Evolutionary conservation across 2,113 vertebrate genomes (phyloP).

Genomic region (Origma solitaria): DNA sequence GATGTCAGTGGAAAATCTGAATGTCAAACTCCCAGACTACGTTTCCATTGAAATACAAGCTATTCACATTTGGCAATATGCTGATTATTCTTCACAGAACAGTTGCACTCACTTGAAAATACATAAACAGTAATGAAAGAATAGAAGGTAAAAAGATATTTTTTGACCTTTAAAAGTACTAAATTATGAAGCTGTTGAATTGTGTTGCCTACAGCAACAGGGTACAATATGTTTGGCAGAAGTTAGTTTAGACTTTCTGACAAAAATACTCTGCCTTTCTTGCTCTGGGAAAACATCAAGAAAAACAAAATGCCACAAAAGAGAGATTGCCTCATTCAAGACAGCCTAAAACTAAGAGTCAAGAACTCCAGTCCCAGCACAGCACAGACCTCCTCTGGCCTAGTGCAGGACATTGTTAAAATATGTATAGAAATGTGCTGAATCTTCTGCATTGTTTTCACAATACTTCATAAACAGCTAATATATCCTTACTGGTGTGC

Average conservation of each 20-base stretch:
- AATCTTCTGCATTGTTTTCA: neutral
- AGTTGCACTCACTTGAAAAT: neutral
- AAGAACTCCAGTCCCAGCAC: neutral
- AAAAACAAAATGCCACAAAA: neutral
- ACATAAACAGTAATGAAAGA: neutral
- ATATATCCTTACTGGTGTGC: neutral
- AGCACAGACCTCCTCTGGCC: neutral
- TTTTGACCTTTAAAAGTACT: neutral
- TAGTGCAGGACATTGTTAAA: neutral
- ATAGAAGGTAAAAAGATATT: neutral
- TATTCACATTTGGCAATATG: constrained; percentile 17
- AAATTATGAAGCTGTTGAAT: constrained; percentile 14
- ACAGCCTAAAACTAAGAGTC: neutral
- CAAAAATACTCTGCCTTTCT: neutral
- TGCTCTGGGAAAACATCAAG: neutral
- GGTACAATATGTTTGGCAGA: neutral
- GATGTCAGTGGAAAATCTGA: constrained; percentile 50
- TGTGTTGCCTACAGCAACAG: constrained; percentile 9
- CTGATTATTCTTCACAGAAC: neutral
- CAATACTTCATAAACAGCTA: neutral
- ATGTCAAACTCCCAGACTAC: neutral
- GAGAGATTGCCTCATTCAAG: neutral
- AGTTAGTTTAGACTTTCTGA: constrained; percentile 24
- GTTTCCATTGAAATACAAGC: neutral
- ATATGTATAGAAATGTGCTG: neutral